Percentiles rank a stretch among this genome's conserved stretches.
These are phyloP conservation scores for Liparis tanakae DNA, from an alignment of 2,797 vertebrate species.

Conservation along the genomic window DNA sequence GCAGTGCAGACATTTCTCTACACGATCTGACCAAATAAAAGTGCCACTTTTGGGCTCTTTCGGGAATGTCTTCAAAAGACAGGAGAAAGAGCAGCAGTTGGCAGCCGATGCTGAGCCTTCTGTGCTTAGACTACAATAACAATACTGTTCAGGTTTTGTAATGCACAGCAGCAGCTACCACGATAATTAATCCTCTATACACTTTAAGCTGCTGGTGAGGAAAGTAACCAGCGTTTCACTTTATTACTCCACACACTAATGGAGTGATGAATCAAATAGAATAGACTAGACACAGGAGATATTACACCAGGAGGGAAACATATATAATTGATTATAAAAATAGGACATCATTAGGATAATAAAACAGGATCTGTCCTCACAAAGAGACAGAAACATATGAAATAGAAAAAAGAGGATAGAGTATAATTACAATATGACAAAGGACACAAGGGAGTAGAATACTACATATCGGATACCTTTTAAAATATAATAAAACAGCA, in stretches of 20 bases:
- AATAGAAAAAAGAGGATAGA: not conserved
- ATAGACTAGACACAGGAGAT: not conserved
- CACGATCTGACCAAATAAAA: not conserved
- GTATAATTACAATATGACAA: not conserved
- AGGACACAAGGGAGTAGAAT: no score
- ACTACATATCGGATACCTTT: not conserved
- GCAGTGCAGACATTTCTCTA: not conserved
- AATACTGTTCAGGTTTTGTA: conserved; percentile 43
- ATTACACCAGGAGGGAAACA: not conserved
- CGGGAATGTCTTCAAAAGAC: conserved; percentile 17
- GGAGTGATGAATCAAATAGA: not conserved
- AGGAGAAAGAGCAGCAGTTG: conserved; percentile 25
- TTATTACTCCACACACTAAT: conserved; percentile 10
- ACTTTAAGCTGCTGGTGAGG: conserved; percentile 8
- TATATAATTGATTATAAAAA: not conserved
- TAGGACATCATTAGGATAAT: not conserved
- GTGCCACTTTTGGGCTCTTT: not conserved
- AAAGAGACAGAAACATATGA: not conserved
- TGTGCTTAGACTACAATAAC: conserved; percentile 39
- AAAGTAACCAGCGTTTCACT: conserved; percentile 37
- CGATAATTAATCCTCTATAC: conserved; percentile 42
- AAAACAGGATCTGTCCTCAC: not conserved
- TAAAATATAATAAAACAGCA: not conserved
- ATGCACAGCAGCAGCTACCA: conserved; percentile 40
- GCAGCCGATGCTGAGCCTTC: conserved; percentile 23